These are phyloP conservation scores for Leucoraja erinaceus DNA, from an alignment of 2,113 vertebrate genomes.

Conservation along the genomic window DNA sequence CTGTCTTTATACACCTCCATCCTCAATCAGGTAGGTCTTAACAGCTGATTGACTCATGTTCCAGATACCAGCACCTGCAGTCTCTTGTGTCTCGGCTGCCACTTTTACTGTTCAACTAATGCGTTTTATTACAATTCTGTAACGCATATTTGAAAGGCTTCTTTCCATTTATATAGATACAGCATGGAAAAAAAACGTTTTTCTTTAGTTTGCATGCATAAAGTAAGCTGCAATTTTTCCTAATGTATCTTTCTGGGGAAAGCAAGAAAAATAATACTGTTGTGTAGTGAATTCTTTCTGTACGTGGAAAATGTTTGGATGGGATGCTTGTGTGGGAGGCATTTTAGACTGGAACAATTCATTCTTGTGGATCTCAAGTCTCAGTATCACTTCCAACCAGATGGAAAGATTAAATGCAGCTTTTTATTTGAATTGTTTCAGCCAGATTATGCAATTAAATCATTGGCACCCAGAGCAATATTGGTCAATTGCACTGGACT, in stretches of 20 bases:
- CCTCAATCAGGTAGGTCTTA: too few species aligned
- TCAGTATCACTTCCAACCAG: background rate
- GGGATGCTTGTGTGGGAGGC: constrained; percentile 5
- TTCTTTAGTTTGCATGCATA: background rate
- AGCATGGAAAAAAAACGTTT: too few species aligned
- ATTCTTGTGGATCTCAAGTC: constrained; percentile 13
- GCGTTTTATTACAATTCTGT: background rate
- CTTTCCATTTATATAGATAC: background rate
- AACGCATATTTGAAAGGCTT: background rate
- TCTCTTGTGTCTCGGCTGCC: background rate
- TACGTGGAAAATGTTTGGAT: background rate
- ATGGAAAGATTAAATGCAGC: background rate
- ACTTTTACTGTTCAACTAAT: background rate
- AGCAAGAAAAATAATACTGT: background rate
- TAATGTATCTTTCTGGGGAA: background rate
- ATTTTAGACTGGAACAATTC: background rate
- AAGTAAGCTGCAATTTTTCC: background rate
- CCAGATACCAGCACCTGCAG: too few species aligned
- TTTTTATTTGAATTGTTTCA: background rate
- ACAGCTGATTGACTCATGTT: too few species aligned
- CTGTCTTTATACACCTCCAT: too few species aligned
- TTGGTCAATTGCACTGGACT: background rate
- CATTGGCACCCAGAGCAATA: background rate
- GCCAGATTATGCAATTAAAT: background rate
- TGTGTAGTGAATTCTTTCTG: background rate